These are phyloP conservation scores for Clinocottus analis DNA, from an alignment of 2,113 vertebrate species.

Conservation along the genomic window DNA sequence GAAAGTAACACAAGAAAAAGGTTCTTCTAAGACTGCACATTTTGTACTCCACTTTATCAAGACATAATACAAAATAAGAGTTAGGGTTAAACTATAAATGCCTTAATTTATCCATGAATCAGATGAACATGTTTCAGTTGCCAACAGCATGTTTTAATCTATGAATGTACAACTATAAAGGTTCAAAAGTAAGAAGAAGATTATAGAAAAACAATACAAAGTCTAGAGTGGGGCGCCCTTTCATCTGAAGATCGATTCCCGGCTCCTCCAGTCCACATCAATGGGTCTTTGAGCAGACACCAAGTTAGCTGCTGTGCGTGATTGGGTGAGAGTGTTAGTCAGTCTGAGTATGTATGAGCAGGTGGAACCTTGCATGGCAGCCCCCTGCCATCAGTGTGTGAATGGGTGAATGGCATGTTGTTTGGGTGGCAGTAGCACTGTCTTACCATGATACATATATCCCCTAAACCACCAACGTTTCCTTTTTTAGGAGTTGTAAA, in stretches of 20 bases:
- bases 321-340: not conserved
- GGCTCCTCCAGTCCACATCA: not conserved
- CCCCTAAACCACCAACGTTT: not conserved
- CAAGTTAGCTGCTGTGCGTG: not conserved
- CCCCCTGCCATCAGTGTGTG: not conserved
- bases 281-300: not conserved
- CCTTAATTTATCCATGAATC: conserved; percentile 1
- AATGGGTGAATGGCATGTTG: not conserved
- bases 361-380: not conserved
- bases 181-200: not conserved
- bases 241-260: not conserved
- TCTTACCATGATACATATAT: not conserved
- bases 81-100: not conserved
- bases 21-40: not conserved
- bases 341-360: not conserved
- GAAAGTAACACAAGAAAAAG: not conserved
- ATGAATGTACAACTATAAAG: not conserved
- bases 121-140: not conserved
- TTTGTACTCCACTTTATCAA: not conserved
- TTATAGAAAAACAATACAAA: not conserved
- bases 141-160: not conserved
- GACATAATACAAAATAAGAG: not conserved
- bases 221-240: not conserved
- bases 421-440: not conserved
- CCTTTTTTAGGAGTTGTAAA: not conserved